Percentiles rank a stretch among this genome's conserved stretches.
phyloP scores from a whole-genome alignment of 2,113 vertebrate species.

The Noturus placidus region DNA sequence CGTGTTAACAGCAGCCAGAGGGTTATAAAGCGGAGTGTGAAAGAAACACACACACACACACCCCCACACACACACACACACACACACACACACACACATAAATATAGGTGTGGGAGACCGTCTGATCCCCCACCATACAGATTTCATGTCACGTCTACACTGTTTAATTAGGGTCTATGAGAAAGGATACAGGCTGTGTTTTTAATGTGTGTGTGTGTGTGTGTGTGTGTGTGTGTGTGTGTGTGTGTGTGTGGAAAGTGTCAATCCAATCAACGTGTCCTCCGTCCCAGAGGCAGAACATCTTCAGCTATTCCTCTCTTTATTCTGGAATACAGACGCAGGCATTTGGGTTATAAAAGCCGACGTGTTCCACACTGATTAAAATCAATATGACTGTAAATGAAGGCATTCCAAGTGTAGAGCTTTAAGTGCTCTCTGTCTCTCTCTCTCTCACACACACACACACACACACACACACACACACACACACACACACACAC shows the following conservation, averaged over 20 bases:
- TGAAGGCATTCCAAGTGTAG: slow-evolving; percentile 55
- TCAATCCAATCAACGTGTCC: slow-evolving; percentile 41
- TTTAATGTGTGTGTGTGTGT: neutral
- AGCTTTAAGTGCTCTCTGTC: slow-evolving; percentile 52
- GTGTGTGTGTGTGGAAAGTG: slow-evolving; percentile 35
- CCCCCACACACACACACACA: neutral
- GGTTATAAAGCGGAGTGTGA: neutral
- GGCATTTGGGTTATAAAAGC: slow-evolving; percentile 52
- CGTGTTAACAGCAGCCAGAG: neutral
- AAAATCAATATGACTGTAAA: slow-evolving; percentile 71
- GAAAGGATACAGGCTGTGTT: neutral
- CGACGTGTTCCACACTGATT: slow-evolving; percentile 65
- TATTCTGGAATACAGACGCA: neutral
- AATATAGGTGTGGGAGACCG: neutral
- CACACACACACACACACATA: neutral
- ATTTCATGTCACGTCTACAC: neutral
- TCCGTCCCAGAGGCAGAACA: slow-evolving; percentile 2
- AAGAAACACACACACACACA: slow-evolving; percentile 22
- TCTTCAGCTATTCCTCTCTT: slow-evolving; percentile 28
- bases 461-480: slow-evolving; percentile 30
- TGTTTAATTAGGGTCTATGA: slow-evolving; percentile 1
- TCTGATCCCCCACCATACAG: neutral
- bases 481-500: slow-evolving; percentile 63
- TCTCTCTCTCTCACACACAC: neutral
- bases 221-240: slow-evolving; percentile 16